These are phyloP conservation scores for Stegastes partitus DNA, from an alignment of 2,113 vertebrate genomes.

Conservation along the genomic window DNA sequence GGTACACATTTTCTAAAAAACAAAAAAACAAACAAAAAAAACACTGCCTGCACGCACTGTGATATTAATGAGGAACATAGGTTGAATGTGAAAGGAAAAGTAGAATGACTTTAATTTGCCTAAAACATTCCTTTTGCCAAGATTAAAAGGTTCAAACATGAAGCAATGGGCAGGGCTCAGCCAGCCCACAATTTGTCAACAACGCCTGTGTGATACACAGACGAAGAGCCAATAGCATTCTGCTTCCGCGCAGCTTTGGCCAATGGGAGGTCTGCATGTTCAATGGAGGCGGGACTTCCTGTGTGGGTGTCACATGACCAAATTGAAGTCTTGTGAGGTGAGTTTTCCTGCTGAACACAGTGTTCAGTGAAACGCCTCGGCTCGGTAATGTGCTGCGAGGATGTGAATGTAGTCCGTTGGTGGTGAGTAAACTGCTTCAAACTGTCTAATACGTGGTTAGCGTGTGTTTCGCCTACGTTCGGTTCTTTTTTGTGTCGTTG, in stretches of 20 bases:
- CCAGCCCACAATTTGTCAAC: too few species aligned
- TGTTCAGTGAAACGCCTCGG: fast-evolving
- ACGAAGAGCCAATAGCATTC: constrained; percentile 19
- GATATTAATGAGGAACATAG: too few species aligned
- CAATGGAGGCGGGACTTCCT: constrained; percentile 66
- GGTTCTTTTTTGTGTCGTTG: not conserved
- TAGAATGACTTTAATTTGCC: not conserved
- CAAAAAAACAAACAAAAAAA: too few species aligned
- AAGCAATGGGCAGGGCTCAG: too few species aligned
- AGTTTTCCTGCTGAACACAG: not conserved
- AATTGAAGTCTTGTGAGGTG: constrained; percentile 63
- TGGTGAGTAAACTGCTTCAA: not conserved
- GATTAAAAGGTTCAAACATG: not conserved
- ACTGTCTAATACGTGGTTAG: fast-evolving
- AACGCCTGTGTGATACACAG: too few species aligned
- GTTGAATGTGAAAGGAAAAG: not conserved
- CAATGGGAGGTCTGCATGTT: constrained; percentile 41
- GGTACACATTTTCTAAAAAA: too few species aligned
- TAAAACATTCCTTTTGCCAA: not conserved
- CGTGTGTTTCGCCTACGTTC: fast-evolving
- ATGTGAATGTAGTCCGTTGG: not conserved
- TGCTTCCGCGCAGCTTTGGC: not conserved
- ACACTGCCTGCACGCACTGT: too few species aligned
- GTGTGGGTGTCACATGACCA: constrained; percentile 67
- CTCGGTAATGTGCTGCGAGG: not conserved